Evolutionary conservation across 2,113 vertebrate species (phyloP), one percentile per base, ranked within the genome.

Genomic region (Rhagologus leucostigma): DNA sequence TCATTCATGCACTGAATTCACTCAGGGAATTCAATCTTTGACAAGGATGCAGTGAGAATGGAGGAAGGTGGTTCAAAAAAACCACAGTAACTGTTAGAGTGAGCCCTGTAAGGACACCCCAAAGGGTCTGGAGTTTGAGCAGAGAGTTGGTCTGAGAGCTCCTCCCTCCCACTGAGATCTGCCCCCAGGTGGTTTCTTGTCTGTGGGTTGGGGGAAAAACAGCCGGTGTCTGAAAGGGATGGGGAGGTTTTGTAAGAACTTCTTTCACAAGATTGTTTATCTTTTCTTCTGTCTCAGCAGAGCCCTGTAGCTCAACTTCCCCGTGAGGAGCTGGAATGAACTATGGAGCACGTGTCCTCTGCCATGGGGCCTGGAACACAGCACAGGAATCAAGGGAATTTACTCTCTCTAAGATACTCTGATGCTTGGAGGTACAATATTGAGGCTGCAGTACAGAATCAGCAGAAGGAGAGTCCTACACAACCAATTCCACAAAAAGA

Each of bases 251-350:
- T 71, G 39, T 60, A 75, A 82, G 52, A 74, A 57, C 19, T 49
- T 33, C 11, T 32, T 67, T 37, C 63, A 35, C n/a, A 53, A 42
- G 49, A 53, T 57, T 37, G 23, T 81, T 93, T 67, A 15, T 79
- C 39, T 93, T 74, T 47, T 37, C 68, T 89, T 74, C 68, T 56
- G 47, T 21, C 56, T 95, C 73, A 57, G 35, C 67, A 87, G 73
- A 60, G 70, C 24, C n/a, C 24, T 32, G 46, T 13, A 64, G 63
- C 49, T 60, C 76, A 30, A 4, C 39, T 35, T 90, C 42, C 55
- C 75, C 46, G 15, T 0, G 4, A n/a, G 68, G 59, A 73, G 46
- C 41, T 73, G 44, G 67, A 68, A 73, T 2, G 26, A 87, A 19
- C 20, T 16, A 16, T 21, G 46, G 53, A 60, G 41, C 57, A 12